Base-by-base conservation (phyloP, 2,113 vertebrate species). In the Corapipo altera region DNA sequence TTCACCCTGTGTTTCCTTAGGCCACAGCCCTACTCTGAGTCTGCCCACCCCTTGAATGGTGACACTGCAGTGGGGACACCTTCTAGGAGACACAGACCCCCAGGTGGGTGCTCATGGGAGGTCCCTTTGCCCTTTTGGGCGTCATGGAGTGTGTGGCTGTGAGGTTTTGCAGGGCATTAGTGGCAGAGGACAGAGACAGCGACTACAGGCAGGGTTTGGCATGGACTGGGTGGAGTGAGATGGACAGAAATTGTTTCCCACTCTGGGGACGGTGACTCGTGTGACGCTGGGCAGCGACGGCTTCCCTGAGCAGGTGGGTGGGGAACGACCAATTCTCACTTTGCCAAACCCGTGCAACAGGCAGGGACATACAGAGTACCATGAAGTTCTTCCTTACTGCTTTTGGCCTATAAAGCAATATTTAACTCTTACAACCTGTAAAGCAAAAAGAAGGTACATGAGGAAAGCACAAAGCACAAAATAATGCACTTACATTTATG, bases 381-480 rank as follows among this genome's bases (percentile, higher is more conserved):
- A 35, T 85, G 81, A 84, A 94, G 85, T 96, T 97, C 87, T 97
- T 98, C 96, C 90, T 96, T 97, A 90, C 96, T 97, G 96, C 97
- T 98, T 98, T 97, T 97, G 96, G 94, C 97, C 94, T 96, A 72
- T 85, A 96, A 98, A 98, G 98, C 98, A 98, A 98, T 98, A 99
- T 98, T 98, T 96, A 97, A 97, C 90, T 95, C 88, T 76, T 97
- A 57, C 52, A 95, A 97, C 89, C 96, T 97, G 97, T 94, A 94
- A 96, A 97, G 96, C 94, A 96, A 89, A 97, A 96, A 98, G 96
- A 97, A 97, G 96, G 93, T 97, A 94, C 93, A 92, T 93, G 84
- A 96, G 94, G 95, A 96, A 96, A 97, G 96, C 94, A 96, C 96
- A 97, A 98, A 98, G 98, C 98, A 98, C 98, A 98, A 98, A 98